Conservation (phyloP, 2,797 vertebrate genomes). For the Perodicticus potto region DNA sequence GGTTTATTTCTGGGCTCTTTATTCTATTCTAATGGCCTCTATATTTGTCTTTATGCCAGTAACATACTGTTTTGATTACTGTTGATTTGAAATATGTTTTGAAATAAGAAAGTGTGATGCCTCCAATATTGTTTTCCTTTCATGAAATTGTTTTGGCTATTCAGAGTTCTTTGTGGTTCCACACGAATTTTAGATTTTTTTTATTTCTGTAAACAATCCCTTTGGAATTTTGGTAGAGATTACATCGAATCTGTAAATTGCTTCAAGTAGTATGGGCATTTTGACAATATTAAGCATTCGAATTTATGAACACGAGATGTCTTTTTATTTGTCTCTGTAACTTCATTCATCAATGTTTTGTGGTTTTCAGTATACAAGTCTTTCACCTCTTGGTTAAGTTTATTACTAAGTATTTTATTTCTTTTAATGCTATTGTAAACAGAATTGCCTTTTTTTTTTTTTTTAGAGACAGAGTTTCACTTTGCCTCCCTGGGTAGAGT, state of each 20-base stretch:
- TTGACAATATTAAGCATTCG: background rate
- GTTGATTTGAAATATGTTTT: slow-evolving; percentile 39
- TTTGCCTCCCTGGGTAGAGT: too few species aligned
- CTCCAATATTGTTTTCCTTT: slow-evolving; percentile 27
- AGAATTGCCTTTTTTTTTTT: background rate
- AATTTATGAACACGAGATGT: background rate
- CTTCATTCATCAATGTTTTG: background rate
- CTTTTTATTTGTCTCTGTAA: background rate
- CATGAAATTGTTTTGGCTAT: background rate
- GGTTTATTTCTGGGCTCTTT: background rate
- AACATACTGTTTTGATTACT: background rate
- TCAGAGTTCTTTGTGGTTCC: background rate
- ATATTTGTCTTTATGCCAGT: background rate
- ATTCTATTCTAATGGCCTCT: background rate
- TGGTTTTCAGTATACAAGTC: background rate
- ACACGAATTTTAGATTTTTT: slow-evolving; percentile 29
- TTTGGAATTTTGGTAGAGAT: slow-evolving; percentile 35
- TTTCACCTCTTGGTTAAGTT: slow-evolving; percentile 23
- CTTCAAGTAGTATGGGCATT: background rate
- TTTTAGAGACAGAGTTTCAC: too few species aligned
- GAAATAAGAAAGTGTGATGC: background rate
- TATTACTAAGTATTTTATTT: slow-evolving; percentile 41
- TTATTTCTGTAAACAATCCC: background rate
- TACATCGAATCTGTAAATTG: slow-evolving; percentile 7
- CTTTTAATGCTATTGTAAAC: background rate